A percentile compares a stretch with the other conserved stretches of the same genome.
phyloP scores from a whole-genome alignment of 37 sponge, comb jelly and placozoan species.

The Haliclona indistincta region DNA sequence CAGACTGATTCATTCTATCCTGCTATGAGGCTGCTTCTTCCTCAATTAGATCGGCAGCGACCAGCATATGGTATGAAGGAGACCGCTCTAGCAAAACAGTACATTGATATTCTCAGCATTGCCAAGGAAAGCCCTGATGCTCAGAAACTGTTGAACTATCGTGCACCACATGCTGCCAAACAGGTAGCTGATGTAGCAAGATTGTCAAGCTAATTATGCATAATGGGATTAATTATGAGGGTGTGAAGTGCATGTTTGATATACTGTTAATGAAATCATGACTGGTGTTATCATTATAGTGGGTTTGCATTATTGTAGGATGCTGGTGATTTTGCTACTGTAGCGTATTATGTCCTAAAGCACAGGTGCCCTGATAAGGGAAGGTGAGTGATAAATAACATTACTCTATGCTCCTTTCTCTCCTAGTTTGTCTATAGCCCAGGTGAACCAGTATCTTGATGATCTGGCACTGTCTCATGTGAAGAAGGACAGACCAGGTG shows the following conservation, averaged over 20 bases:
- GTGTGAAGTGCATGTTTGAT: too few relatives aligned
- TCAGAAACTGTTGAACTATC: constrained; percentile 88
- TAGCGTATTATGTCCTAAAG: constrained; percentile 82
- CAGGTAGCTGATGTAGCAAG: constrained; percentile 29
- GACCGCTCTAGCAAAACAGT: constrained; percentile 85
- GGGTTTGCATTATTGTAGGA: constrained; percentile 22
- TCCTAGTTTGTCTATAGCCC: constrained; percentile 60
- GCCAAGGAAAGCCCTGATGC: constrained; percentile 90
- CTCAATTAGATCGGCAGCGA: constrained; percentile 74
- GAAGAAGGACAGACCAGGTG: constrained; percentile 61
- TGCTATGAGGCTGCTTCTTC: constrained; percentile 83
- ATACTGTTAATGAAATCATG: too few relatives aligned
- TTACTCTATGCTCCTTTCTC: background rate
- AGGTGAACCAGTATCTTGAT: constrained; percentile 81
- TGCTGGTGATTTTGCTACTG: constrained; percentile 91
- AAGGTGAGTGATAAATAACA: constrained; percentile 37
- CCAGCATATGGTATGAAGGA: constrained; percentile 95
- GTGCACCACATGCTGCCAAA: constrained; percentile 79
- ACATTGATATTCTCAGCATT: constrained; percentile 93
- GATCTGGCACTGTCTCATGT: constrained; percentile 71
- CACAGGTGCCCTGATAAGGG: constrained; percentile 88
- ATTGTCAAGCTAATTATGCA: too few relatives aligned
- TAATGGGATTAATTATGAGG: too few relatives aligned
- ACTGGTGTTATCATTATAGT: background rate
- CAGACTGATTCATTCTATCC: constrained; percentile 71